Conservation (phyloP, 2,888 invertebrate species). For the Oegoconia quadripuncta region DNA sequence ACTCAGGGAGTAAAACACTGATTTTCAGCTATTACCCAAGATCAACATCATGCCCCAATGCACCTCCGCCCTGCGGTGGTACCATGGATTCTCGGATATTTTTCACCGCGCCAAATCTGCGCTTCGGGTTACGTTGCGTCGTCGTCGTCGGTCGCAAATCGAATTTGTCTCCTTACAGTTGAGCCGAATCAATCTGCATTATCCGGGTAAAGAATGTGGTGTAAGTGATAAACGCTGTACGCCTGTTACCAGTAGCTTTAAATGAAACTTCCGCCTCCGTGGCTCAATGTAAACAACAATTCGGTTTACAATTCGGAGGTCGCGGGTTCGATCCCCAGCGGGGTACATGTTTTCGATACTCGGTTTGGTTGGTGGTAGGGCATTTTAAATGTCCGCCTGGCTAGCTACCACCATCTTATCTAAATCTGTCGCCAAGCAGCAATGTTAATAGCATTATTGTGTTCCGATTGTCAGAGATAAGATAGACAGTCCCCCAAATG, state of each 20-base stretch:
- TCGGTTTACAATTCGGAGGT: no score
- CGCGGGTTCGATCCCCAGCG: no score
- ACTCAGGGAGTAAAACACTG: background rate
- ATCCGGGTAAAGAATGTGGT: constrained; percentile 37
- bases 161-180: constrained; percentile 67
- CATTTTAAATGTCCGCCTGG: no score
- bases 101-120: constrained; percentile 48
- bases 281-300: no score
- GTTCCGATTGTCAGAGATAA: no score
- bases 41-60: background rate
- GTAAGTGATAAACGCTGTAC: constrained; percentile 19
- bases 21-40: background rate
- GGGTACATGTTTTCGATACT: no score
- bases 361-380: no score
- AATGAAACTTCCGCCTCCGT: background rate
- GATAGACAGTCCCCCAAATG: no score
- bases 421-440: no score
- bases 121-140: constrained; percentile 32
- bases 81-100: constrained; percentile 39
- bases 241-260: background rate
- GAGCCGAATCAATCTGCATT: constrained; percentile 75
- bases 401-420: no score
- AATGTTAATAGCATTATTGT: no score
- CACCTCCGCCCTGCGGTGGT: background rate
- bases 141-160: constrained; percentile 57